Evolutionary conservation across 92 coral and sea anemone species (phyloP).

Genomic region (Pocillopora meandrina): DNA sequence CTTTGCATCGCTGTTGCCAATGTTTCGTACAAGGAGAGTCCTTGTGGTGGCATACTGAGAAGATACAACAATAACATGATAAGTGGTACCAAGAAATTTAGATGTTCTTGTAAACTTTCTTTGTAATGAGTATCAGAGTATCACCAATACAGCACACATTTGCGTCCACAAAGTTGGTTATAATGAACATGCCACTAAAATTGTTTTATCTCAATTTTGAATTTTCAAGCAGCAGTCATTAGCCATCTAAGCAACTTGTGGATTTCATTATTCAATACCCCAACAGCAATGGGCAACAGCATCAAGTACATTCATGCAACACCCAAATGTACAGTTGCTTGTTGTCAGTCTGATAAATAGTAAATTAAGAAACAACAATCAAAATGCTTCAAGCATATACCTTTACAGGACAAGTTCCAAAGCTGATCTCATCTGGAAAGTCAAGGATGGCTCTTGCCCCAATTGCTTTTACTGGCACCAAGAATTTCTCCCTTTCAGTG

Average conservation of each 20-base stretch:
- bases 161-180: too few relatives aligned
- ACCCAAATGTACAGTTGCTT: not conserved
- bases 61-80: not conserved
- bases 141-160: too few relatives aligned
- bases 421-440: conserved; percentile 96
- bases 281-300: too few relatives aligned
- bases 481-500: conserved; percentile 97
- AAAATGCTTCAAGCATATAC: conserved; percentile 30
- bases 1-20: conserved; percentile 93
- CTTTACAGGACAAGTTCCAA: conserved; percentile 96
- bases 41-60: conserved; percentile 76
- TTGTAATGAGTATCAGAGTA: too few relatives aligned
- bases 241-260: too few relatives aligned
- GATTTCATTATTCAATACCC: too few relatives aligned
- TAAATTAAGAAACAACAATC: not conserved
- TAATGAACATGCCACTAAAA: too few relatives aligned
- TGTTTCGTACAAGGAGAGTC: conserved; percentile 91
- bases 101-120: too few relatives aligned
- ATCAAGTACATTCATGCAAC: too few relatives aligned
- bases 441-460: conserved; percentile 97
- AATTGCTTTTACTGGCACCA: conserved; percentile 90
- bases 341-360: not conserved
- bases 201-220: too few relatives aligned
- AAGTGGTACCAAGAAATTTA: not conserved
- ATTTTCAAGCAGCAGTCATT: too few relatives aligned